These are phyloP conservation scores for Andrena trimmerana DNA, from an alignment of 2,888 invertebrate genomes.

Conservation along the genomic window DNA sequence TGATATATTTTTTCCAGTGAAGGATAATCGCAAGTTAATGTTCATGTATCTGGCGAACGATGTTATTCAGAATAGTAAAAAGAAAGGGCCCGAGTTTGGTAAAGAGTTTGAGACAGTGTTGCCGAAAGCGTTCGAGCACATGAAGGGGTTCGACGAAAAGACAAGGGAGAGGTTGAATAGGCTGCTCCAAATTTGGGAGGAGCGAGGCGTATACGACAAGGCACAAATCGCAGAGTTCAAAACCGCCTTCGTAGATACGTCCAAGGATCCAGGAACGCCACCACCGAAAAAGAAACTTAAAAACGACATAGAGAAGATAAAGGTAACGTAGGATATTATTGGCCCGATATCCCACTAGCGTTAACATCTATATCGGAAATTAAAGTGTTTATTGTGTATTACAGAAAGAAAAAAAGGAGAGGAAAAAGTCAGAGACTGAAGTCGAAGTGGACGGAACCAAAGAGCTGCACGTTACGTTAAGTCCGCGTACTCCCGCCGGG, in stretches of 20 bases:
- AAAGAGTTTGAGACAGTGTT: constrained; percentile 94
- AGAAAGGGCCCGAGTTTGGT: constrained; percentile 98
- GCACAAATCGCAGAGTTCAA: constrained; percentile 93
- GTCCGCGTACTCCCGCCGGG: constrained; percentile 92
- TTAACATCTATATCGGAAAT: neutral
- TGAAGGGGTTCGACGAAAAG: constrained; percentile 92
- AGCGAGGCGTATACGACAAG: constrained; percentile 94
- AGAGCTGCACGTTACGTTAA: constrained; percentile 91
- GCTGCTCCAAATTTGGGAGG: constrained; percentile 96
- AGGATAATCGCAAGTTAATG: constrained; percentile 94
- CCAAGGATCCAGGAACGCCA: constrained; percentile 79
- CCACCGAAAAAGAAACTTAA: constrained; percentile 86
- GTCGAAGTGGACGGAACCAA: constrained; percentile 90
- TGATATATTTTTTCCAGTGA: constrained; percentile 88
- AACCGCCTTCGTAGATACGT: constrained; percentile 85
- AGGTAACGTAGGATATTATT: constrained; percentile 40
- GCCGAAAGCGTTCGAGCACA: constrained; percentile 93
- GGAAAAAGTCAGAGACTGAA: constrained; percentile 86
- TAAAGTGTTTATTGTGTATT: constrained; percentile 30
- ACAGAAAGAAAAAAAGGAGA: constrained; percentile 84
- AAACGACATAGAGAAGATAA: constrained; percentile 81
- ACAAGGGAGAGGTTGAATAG: constrained; percentile 92
- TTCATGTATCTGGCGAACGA: constrained; percentile 99
- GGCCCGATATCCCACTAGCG: neutral
- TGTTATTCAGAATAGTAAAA: constrained; percentile 99